These are phyloP conservation scores for Ellobius talpinus DNA, from an alignment of 2,113 vertebrate species.

Conservation along the genomic window DNA sequence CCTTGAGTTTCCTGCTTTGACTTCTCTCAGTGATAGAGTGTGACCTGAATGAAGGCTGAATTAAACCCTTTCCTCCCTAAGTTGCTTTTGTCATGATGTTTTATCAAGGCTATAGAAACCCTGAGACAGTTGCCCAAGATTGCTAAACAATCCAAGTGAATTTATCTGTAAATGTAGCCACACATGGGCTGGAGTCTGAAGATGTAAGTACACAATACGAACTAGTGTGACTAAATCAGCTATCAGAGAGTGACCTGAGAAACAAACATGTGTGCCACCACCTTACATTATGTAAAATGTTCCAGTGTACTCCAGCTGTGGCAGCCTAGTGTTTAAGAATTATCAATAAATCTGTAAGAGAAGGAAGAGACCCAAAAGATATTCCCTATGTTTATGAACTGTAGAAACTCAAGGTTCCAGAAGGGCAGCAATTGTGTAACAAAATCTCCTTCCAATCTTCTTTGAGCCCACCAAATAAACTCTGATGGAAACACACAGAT, in stretches of 20 bases:
- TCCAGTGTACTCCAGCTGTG: constrained; percentile 36
- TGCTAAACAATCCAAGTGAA: constrained; percentile 42
- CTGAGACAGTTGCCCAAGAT: not conserved
- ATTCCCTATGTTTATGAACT: not conserved
- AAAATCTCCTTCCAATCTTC: constrained; percentile 56
- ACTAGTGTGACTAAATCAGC: constrained; percentile 63
- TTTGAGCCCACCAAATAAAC: constrained; percentile 67
- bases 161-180: constrained; percentile 68
- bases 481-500: constrained; percentile 30
- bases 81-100: not conserved
- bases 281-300: constrained; percentile 54
- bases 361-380: not conserved
- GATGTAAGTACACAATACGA: constrained; percentile 63
- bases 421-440: constrained; percentile 30
- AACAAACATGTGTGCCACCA: constrained; percentile 64
- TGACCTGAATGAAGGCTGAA: not conserved
- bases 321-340: constrained; percentile 54
- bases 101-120: not conserved
- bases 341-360: constrained; percentile 64
- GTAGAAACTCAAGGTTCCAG: not conserved
- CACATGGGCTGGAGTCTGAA: constrained; percentile 68
- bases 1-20: not conserved
- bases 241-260: constrained; percentile 67
- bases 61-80: not conserved
- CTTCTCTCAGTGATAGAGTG: not conserved